Conservation (phyloP, 2,797 vertebrate species). For the Dendrocincla fuliginosa region DNA sequence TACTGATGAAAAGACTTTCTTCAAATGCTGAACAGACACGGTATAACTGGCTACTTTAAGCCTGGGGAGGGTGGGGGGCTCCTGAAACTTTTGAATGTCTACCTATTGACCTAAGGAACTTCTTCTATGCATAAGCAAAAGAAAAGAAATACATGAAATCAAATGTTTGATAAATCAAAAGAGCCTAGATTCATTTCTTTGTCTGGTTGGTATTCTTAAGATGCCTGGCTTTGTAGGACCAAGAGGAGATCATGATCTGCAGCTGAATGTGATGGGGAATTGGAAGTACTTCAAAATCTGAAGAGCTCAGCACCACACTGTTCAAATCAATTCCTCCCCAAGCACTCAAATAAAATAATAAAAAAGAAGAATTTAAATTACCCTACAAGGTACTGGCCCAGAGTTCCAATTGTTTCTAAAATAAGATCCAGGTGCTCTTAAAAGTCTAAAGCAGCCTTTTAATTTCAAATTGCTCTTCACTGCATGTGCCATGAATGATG, state of each 20-base stretch:
- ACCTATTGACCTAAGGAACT: not conserved
- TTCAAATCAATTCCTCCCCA: conserved; percentile 59
- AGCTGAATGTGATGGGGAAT: conserved; percentile 33
- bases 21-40: not conserved
- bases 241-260: conserved; percentile 23
- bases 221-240: not conserved
- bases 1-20: not conserved
- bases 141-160: not conserved
- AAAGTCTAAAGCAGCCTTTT: conserved; percentile 54
- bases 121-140: not conserved
- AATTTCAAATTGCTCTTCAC: conserved; percentile 59
- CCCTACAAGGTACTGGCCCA: conserved; percentile 42
- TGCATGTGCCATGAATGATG: not conserved
- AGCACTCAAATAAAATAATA: conserved; percentile 53
- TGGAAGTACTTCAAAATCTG: conserved; percentile 40
- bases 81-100: not conserved
- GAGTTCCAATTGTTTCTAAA: conserved; percentile 69
- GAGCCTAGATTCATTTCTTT: not conserved
- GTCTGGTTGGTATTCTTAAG: conserved; percentile 21
- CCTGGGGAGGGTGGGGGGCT: not conserved
- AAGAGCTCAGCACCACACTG: not conserved
- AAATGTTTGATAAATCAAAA: not conserved
- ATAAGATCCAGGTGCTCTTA: conserved; percentile 73
- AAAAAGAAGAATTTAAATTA: conserved; percentile 63
- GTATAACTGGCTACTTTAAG: not conserved